Evolutionary conservation across 1,140 invertebrate species (phyloP), one percentile per base, ranked within the genome.

Genomic region (Drosophila ironensis): DNA sequence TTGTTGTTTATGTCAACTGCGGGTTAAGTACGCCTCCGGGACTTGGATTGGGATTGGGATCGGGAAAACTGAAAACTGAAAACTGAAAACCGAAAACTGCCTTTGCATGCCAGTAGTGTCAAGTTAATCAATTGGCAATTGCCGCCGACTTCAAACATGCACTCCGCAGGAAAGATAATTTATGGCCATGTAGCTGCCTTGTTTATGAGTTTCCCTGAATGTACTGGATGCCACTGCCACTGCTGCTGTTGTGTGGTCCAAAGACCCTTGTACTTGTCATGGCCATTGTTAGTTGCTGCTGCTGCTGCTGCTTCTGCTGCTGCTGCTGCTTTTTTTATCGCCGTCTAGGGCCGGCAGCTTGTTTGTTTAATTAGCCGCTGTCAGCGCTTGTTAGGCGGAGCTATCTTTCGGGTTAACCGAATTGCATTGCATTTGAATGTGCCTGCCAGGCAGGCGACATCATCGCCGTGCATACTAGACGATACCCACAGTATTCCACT

Each of bases 1-100:
- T n/a, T n/a, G n/a, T 75, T 84, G 78, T 82, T 72, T 59, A 70
- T 82, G 77, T 84, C 77, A 82, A 84, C 81, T 77, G 68, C 48
- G 52, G 78, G 77, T 82, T 84, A 82, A 82, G 51, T 63, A 74
- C 73, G 53, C 40, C 40, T 46, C 14, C 20, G 54, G 30, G 14
- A 11, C 14, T 14, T 11, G 11, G 11, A 33, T 33, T 33, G 4
- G 30, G 8, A 33, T 14, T 33, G 3, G 30, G 11, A 12, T 28
- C 25, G 9, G 17, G 9, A 33, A 9, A 50, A 17, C 27, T 2
- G 44, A 4, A 9, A n/a, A n/a, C n/a, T n/a, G 42, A 9, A 25
- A 25, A 14, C 16, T 14, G 30, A 20, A 16, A 19, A 42, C n/a
- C n/a, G 19, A 56, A 53, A 78, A 40, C 56, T 35, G 54, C 40